Conservation (phyloP, 2,888 invertebrate genomes). For the Tridacna crocea region DNA sequence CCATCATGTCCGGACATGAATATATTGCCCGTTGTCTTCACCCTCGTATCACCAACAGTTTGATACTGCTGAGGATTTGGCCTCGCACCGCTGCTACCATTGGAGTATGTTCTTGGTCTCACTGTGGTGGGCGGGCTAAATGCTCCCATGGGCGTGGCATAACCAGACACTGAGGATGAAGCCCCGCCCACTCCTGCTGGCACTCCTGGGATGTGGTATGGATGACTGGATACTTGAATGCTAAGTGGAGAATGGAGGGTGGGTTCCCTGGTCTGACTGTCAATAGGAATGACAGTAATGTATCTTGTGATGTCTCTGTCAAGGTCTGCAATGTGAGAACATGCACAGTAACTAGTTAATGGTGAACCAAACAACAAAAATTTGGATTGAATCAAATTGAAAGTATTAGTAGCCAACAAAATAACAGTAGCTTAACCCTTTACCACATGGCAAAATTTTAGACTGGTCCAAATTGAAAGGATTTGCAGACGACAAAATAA, state of each 20-base stretch:
- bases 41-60: background rate
- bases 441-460: too few relatives aligned
- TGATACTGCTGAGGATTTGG: background rate
- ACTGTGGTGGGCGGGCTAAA: slow-evolving; percentile 15
- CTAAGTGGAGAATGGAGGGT: slow-evolving; percentile 42
- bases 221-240: slow-evolving; percentile 43
- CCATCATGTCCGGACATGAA: slow-evolving; percentile 1
- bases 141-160: slow-evolving; percentile 14
- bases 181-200: background rate
- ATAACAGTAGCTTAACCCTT: too few relatives aligned
- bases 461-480: too few relatives aligned
- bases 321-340: slow-evolving; percentile 12
- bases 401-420: too few relatives aligned
- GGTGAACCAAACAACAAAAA: too few relatives aligned
- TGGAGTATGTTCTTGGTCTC: slow-evolving; percentile 16
- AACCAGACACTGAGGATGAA: slow-evolving; percentile 16
- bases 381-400: too few relatives aligned
- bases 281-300: slow-evolving; percentile 77
- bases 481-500: too few relatives aligned
- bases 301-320: slow-evolving; percentile 64
- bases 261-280: slow-evolving; percentile 50
- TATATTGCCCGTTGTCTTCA: background rate
- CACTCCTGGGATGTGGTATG: slow-evolving; percentile 30
- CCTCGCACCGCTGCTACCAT: background rate
- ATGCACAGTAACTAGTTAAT: background rate